Base-by-base conservation (phyloP, 2,797 vertebrate genomes). In the Molossus alvarezi region DNA sequence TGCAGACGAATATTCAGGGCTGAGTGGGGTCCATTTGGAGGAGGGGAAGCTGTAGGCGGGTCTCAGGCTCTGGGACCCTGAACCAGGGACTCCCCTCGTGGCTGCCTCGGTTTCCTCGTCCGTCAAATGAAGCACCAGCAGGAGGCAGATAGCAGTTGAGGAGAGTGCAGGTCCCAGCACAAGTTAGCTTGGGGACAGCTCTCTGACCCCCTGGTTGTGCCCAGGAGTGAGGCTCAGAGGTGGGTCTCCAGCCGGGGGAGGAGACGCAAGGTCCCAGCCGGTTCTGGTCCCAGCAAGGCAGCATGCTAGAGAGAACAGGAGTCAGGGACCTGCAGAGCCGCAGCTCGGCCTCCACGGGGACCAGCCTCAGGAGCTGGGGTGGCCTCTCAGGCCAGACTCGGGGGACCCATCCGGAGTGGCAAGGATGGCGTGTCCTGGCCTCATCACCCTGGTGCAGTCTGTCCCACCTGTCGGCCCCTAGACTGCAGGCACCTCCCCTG, bases 351-450 rank as follows among this genome's bases (percentile, higher is more conserved):
- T 2, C 41, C 23, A 6, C 3, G 1, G 33, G 29, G 65, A 21
- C 20, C 73, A 1, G 9, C 53, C 6, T 1, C 21, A 20, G 23
- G 41, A 10, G 3, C 55, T 27, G 27, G 67, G 51, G 33, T 20
- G 33, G 87, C 64, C 14, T 6, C 27, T 75, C 33, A 27, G 41
- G 25, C 18, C 23, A 20, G 13, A 45, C 14, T 29, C 4, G 6
- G 65, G 51, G 64, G 6, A 23, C 29, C 23, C 6, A 14, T 10
- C 25, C 4, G 21, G n/a, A 45, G 37, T 1, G 1, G 25, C 18
- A 10, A 18, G 1, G 12, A 15, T 1, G 6, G 18, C 1, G 1
- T 0, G 0, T 18, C 57, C 55, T 25, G 53, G 64, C 13, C 73
- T 20, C 3, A 2, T 13, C 15, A 10, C 67, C 64, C 0, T n/a